Evolutionary conservation across 2,888 invertebrate genomes (phyloP).

Genomic region (Yponomeuta cagnagella): DNA sequence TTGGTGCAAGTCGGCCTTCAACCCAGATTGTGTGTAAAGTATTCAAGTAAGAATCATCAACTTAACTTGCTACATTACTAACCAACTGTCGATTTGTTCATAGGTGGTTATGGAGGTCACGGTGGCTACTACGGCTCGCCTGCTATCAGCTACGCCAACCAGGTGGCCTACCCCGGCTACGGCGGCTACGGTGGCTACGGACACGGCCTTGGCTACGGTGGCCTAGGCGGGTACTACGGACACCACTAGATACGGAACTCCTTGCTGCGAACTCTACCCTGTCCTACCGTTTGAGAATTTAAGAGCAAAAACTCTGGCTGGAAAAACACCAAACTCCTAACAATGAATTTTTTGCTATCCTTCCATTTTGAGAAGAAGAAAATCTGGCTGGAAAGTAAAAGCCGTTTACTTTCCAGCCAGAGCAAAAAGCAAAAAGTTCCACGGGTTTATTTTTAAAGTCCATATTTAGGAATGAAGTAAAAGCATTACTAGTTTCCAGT

Average conservation of each 20-base stretch:
- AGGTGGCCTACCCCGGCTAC: constrained; percentile 28
- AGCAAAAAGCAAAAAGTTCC: not conserved
- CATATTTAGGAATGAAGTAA: no score
- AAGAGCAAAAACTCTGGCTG: not conserved
- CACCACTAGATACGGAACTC: constrained; percentile 38
- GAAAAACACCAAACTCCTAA: not conserved
- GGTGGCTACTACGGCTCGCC: constrained; percentile 25
- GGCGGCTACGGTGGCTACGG: constrained; percentile 21
- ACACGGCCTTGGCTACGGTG: constrained; percentile 20
- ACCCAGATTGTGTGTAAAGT: no score
- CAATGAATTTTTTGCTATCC: not conserved
- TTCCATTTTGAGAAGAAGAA: not conserved
- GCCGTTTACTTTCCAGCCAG: not conserved
- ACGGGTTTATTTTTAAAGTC: no score
- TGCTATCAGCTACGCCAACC: constrained; percentile 29
- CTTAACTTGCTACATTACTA: no score
- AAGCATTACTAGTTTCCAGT: no score
- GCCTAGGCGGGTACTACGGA: constrained; percentile 31
- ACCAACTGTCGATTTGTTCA: not conserved
- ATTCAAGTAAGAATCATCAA: no score
- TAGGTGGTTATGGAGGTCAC: constrained; percentile 14
- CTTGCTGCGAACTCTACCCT: not conserved
- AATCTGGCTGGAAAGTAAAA: not conserved
- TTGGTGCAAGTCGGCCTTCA: no score
- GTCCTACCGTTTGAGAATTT: constrained; percentile 7